Evolutionary conservation across 64 coral and sea anemone genomes (phyloP).

Genomic region (Platygyra sinensis): DNA sequence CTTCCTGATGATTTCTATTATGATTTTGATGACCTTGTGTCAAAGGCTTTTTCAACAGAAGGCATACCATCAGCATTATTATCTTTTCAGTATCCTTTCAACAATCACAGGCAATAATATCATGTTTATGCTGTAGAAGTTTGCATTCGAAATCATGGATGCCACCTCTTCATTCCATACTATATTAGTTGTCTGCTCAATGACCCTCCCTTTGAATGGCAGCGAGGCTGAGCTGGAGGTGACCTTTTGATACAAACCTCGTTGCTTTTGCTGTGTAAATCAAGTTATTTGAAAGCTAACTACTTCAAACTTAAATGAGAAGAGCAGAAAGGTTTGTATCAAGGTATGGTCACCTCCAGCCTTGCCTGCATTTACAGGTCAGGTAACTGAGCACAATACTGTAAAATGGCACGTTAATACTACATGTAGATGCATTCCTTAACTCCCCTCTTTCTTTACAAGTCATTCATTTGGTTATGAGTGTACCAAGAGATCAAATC

Average conservation of each 20-base stretch:
- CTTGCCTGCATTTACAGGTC: neutral
- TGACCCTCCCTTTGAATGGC: too few species aligned
- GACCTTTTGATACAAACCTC: too few species aligned
- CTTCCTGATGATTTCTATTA: conserved; percentile 98
- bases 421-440: conserved; percentile 35
- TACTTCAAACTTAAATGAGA: too few species aligned
- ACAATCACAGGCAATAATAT: too few species aligned
- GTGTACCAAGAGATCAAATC: conserved; percentile 95
- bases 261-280: too few species aligned
- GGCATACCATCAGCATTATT: conserved; percentile 75
- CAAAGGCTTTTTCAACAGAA: conserved; percentile 82
- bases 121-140: too few species aligned
- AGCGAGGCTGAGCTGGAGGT: too few species aligned
- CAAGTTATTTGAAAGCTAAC: too few species aligned
- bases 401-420: neutral
- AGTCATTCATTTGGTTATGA: conserved; percentile 99
- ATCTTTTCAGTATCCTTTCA: conserved; percentile 98
- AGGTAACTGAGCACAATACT: neutral
- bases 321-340: too few species aligned
- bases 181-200: too few species aligned
- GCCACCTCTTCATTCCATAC: too few species aligned
- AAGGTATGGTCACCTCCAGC: neutral
- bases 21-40: conserved; percentile 70
- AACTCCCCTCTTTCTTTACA: conserved; percentile 10
- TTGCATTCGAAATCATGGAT: too few species aligned